These are phyloP conservation scores for Pao palembangensis DNA, from an alignment of 2,113 vertebrate genomes.

Conservation along the genomic window DNA sequence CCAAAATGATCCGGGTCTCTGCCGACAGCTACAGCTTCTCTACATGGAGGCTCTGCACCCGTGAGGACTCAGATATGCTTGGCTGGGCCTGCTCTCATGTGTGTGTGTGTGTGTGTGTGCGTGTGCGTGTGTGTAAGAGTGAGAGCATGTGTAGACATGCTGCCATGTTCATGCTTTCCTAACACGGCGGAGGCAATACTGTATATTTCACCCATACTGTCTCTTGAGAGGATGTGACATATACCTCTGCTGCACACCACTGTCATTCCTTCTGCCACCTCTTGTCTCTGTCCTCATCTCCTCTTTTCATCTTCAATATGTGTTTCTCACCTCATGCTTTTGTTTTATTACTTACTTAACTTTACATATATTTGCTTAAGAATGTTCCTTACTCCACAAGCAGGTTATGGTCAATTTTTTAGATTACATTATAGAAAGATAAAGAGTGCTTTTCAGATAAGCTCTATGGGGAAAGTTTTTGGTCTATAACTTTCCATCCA, in stretches of 20 bases:
- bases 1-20: conserved; percentile 91
- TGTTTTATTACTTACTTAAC: not conserved
- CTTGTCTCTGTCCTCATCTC: conserved; percentile 41
- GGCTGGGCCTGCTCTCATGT: conserved; percentile 71
- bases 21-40: conserved; percentile 82
- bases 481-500: not conserved
- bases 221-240: conserved; percentile 92
- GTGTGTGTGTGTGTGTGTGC: conserved; percentile 3
- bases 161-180: conserved; percentile 28
- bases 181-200: conserved; percentile 65
- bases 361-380: not conserved
- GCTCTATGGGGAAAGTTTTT: not conserved
- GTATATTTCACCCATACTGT: conserved; percentile 86
- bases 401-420: not conserved
- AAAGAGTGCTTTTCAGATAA: not conserved
- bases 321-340: conserved; percentile 14
- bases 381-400: not conserved
- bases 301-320: conserved; percentile 38
- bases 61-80: conserved; percentile 88
- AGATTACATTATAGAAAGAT: not conserved
- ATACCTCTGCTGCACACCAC: conserved; percentile 73
- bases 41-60: conserved; percentile 80
- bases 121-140: too few species aligned
- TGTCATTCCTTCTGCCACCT: conserved; percentile 64
- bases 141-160: too few species aligned